Percentiles rank a stretch among this genome's conserved stretches.
Conservation (phyloP, 2,888 invertebrate species). For the Antheraea assamensis region DNA sequence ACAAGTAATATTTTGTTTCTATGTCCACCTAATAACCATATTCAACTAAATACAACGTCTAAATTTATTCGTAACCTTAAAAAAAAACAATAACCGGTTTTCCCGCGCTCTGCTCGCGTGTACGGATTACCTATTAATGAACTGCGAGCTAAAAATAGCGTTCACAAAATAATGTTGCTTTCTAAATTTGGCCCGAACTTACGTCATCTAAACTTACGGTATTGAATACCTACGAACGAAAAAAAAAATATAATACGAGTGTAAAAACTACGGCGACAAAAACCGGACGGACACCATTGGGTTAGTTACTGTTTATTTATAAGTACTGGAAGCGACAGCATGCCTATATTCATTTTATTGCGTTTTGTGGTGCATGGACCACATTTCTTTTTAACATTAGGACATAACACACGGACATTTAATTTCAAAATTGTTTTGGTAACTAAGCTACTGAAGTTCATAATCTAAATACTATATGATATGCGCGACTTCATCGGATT, state of each 20-base stretch:
- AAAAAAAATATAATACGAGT: not conserved
- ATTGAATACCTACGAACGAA: conserved; percentile 20
- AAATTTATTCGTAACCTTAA: not conserved
- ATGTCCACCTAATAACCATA: too few species aligned
- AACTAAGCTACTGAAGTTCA: too few species aligned
- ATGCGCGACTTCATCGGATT: too few species aligned
- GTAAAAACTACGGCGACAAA: not conserved
- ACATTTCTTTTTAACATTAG: too few species aligned
- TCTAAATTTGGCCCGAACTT: conserved; percentile 37
- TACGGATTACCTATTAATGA: conserved; percentile 30
- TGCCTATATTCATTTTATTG: not conserved
- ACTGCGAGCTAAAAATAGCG: conserved; percentile 35
- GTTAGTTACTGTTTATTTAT: not conserved
- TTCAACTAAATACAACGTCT: not conserved
- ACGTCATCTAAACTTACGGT: conserved; percentile 37
- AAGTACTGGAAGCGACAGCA: not conserved
- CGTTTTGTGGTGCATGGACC: not conserved
- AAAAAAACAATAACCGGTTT: conserved; percentile 12
- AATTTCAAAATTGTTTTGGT: too few species aligned
- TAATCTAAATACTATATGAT: too few species aligned
- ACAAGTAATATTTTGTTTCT: too few species aligned
- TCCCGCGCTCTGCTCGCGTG: conserved; percentile 6
- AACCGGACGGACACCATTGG: not conserved
- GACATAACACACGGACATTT: too few species aligned
- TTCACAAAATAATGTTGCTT: conserved; percentile 31